phyloP scores from a whole-genome alignment of 2,888 invertebrate genomes.

The Sinodicranocentrus sp. region DNA sequence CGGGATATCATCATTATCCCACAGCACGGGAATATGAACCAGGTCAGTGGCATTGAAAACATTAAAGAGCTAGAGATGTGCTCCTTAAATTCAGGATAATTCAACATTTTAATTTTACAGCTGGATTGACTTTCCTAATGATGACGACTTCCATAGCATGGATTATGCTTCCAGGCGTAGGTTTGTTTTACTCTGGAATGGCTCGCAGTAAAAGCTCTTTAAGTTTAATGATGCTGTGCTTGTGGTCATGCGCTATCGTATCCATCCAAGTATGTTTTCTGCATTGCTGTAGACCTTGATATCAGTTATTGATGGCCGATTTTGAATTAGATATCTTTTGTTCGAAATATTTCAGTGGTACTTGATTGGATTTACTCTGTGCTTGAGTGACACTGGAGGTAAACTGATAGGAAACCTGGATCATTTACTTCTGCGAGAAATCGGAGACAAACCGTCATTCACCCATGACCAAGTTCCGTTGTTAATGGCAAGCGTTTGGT shows the following conservation, averaged over 20 bases:
- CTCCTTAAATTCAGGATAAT: neutral
- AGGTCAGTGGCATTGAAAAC: constrained; percentile 35
- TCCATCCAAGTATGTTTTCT: constrained; percentile 73
- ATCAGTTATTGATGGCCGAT: neutral
- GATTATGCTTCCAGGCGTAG: constrained; percentile 74
- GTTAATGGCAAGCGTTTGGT: constrained; percentile 66
- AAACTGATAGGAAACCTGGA: constrained; percentile 70
- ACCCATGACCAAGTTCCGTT: constrained; percentile 59
- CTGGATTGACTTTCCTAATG: constrained; percentile 52
- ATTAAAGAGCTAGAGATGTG: neutral
- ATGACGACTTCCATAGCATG: constrained; percentile 65
- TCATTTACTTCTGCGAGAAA: constrained; percentile 58
- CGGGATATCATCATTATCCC: constrained; percentile 42
- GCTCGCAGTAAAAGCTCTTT: constrained; percentile 68
- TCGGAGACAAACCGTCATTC: constrained; percentile 41
- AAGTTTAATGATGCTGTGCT: constrained; percentile 67
- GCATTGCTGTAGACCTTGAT: no score
- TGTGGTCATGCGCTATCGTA: constrained; percentile 71
- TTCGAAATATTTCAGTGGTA: constrained; percentile 67
- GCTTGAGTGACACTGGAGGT: constrained; percentile 54
- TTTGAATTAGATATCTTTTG: constrained; percentile 6
- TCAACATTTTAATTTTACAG: neutral
- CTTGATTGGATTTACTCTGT: constrained; percentile 69
- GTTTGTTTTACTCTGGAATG: constrained; percentile 73
- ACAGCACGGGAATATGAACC: constrained; percentile 47